Percentiles rank a stretch among this genome's conserved stretches.
Conservation (phyloP, 2,888 invertebrate genomes). For the Tenthredo livida region DNA sequence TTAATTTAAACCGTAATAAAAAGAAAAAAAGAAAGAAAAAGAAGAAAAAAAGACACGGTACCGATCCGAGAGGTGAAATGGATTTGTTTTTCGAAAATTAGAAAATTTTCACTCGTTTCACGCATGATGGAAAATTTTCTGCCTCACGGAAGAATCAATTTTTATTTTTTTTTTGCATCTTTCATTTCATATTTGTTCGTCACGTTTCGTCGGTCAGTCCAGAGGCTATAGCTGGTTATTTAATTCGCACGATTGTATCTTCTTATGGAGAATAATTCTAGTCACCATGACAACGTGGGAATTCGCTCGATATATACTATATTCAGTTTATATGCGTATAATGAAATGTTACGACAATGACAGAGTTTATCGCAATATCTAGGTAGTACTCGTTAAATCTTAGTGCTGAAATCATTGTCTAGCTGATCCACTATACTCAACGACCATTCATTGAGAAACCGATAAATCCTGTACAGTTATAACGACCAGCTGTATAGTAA, state of each 20-base stretch:
- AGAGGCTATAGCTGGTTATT: not conserved
- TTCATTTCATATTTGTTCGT: not conserved
- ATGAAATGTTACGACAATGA: slow-evolving; percentile 1
- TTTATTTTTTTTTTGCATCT: not conserved
- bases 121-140: not conserved
- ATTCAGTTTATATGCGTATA: not conserved
- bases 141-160: not conserved
- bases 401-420: not conserved
- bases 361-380: not conserved
- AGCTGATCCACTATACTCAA: not conserved
- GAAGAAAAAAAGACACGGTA: too few species aligned
- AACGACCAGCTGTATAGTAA: not conserved
- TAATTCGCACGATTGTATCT: not conserved
- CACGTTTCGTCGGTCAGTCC: not conserved
- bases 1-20: not conserved
- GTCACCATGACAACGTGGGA: not conserved
- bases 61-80: not conserved
- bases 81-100: not conserved
- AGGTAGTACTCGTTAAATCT: not conserved
- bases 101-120: not conserved
- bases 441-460: not conserved
- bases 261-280: not conserved
- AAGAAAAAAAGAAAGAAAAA: not conserved
- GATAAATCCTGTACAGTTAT: not conserved
- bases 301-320: not conserved